Evolutionary conservation across 1,140 invertebrate species (phyloP).

Genomic region (Lordiphosa mommai): DNA sequence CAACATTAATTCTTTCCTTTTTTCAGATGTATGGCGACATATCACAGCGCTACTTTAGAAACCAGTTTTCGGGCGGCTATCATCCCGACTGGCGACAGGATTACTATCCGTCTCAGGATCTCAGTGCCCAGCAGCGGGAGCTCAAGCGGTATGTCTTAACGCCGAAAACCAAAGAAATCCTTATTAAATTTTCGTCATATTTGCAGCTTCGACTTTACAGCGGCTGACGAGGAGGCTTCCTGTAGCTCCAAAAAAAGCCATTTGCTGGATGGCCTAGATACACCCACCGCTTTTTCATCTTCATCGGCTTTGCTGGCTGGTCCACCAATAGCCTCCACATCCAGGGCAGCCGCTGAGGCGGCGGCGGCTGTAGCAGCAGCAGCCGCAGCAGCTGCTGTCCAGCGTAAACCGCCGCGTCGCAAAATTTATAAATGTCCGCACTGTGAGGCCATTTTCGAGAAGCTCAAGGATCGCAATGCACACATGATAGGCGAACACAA

Average conservation of each 20-base stretch:
- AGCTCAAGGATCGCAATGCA: conserved; percentile 72
- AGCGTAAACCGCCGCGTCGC: conserved; percentile 45
- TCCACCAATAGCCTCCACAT: conserved; percentile 67
- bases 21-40: conserved; percentile 71
- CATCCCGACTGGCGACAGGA: conserved; percentile 70
- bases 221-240: conserved; percentile 42
- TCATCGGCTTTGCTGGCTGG: conserved; percentile 67
- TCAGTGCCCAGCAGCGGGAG: conserved; percentile 53
- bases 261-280: conserved; percentile 19
- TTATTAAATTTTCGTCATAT: background rate
- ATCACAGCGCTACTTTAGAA: conserved; percentile 69
- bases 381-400: conserved; percentile 14
- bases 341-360: conserved; percentile 55
- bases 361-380: conserved; percentile 35
- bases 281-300: conserved; percentile 38
- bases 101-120: conserved; percentile 68
- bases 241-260: conserved; percentile 41
- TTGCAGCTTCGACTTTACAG: conserved; percentile 64
- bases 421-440: conserved; percentile 74
- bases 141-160: conserved; percentile 41
- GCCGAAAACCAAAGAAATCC: background rate
- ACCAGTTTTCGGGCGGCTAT: conserved; percentile 63
- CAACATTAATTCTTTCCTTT: background rate
- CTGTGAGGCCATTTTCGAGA: conserved; percentile 61
- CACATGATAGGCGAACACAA: conserved; percentile 71